phyloP scores from a whole-genome alignment of 2,888 invertebrate genomes.

The Heliconius hortense region DNA sequence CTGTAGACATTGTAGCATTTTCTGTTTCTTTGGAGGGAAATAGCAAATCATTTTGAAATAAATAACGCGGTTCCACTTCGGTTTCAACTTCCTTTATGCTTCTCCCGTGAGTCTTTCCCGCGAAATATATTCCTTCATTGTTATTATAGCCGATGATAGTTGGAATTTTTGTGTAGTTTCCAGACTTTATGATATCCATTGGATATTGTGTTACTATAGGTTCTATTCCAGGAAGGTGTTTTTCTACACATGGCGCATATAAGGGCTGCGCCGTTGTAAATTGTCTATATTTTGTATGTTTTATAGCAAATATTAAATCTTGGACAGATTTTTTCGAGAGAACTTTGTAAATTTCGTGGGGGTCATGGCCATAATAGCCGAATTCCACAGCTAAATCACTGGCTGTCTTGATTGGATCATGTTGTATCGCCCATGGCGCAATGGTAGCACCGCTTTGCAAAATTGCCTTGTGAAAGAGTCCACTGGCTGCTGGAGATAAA shows the following conservation, averaged over 20 bases:
- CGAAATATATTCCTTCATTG: conserved; percentile 72
- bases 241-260: conserved; percentile 72
- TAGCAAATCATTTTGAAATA: conserved; percentile 60
- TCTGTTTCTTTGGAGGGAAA: conserved; percentile 61
- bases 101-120: conserved; percentile 64
- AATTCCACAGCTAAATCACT: conserved; percentile 63
- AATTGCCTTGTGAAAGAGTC: conserved; percentile 70
- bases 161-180: conserved; percentile 71
- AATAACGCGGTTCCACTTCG: conserved; percentile 52
- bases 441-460: conserved; percentile 70
- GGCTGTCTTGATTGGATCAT: conserved; percentile 65
- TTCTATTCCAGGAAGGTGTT: conserved; percentile 62
- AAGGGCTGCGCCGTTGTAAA: conserved; percentile 63
- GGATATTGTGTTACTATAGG: conserved; percentile 65
- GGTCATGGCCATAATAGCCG: conserved; percentile 65
- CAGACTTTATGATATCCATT: conserved; percentile 58
- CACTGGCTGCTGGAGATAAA: conserved; percentile 63
- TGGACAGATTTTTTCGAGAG: conserved; percentile 58
- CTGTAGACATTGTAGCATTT: conserved; percentile 57
- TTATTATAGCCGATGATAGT: conserved; percentile 74
- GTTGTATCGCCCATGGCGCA: conserved; percentile 70
- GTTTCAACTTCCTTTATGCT: conserved; percentile 49
- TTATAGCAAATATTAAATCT: conserved; percentile 62
- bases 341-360: conserved; percentile 63
- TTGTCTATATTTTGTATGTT: conserved; percentile 60